Evolutionary conservation across 2,888 invertebrate species (phyloP), one percentile per base, ranked within the genome.

Genomic region (Lampropteryx suffumata): DNA sequence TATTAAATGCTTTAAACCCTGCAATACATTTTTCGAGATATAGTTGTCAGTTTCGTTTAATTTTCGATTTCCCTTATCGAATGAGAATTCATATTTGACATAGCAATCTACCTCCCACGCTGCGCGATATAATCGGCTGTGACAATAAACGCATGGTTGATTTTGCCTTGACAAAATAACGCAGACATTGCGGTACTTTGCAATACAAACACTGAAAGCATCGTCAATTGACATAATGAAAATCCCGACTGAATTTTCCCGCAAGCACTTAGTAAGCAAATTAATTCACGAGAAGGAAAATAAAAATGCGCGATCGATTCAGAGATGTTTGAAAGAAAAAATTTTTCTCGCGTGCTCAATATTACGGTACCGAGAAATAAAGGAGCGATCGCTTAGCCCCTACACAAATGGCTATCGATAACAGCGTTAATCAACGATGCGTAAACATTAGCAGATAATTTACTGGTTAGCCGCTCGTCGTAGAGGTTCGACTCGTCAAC

Each of bases 191-290:
- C 60, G 59, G 64, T 67, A 67, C 69, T 73, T 64, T 51, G 64
- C 64, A 71, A 71, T 58, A 64, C 66, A 79, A 79, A 81, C 70
- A 73, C 69, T 72, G 64, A 70, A 72, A 74, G 71, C 69, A 57
- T 62, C 64, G 61, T 66, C 72, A 67, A 77, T 72, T 72, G 76
- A 73, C 69, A 66, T 64, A 66, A 65, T 64, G 65, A 67, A 76
- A 79, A 77, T 72, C 70, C 63, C 64, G 65, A 56, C 66, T 63
- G 73, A 74, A 77, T 73, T 74, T 62, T 69, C 64, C 69, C 65
- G 55, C 70, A 61, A 75, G 74, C 78, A 79, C 79, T 79, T 81
- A 77, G 76, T 67, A 71, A 76, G 78, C 74, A 84, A 84, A 86
- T 84, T 82, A 84, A 83, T 81, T 81, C 80, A 72, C 69, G 67